Conservation (phyloP, 2,113 vertebrate species). For the Haliaeetus leucogaster region DNA sequence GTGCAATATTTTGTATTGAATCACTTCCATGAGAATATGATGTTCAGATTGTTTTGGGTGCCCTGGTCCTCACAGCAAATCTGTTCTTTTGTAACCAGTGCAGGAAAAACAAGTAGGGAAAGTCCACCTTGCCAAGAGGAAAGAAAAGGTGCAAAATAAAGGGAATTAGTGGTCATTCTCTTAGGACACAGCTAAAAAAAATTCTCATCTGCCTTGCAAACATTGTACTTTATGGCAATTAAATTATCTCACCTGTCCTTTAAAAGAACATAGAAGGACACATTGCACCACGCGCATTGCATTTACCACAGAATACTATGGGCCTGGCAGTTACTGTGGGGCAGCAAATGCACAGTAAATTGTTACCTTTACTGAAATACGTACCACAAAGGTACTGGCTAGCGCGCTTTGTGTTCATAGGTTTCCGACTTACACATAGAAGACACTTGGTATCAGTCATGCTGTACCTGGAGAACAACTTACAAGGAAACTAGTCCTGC, state of each 20-base stretch:
- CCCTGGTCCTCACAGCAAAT: background rate
- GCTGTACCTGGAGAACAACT: background rate
- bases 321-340: background rate
- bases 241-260: background rate
- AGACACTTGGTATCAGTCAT: background rate
- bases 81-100: background rate
- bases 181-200: background rate
- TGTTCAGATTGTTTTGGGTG: background rate
- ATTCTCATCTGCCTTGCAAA: background rate
- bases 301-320: background rate
- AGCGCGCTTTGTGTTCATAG: rapidly evolving
- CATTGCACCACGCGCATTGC: rapidly evolving
- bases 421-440: rapidly evolving
- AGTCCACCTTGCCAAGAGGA: background rate
- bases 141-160: background rate
- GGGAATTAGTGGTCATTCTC: background rate
- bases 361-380: rapidly evolving
- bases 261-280: rapidly evolving
- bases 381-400: background rate
- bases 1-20: background rate
- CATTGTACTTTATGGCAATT: background rate
- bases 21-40: background rate
- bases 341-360: background rate
- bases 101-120: background rate
- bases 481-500: background rate